phyloP scores from a whole-genome alignment of 92 coral and sea anemone species.

The Montipora capitata region DNA sequence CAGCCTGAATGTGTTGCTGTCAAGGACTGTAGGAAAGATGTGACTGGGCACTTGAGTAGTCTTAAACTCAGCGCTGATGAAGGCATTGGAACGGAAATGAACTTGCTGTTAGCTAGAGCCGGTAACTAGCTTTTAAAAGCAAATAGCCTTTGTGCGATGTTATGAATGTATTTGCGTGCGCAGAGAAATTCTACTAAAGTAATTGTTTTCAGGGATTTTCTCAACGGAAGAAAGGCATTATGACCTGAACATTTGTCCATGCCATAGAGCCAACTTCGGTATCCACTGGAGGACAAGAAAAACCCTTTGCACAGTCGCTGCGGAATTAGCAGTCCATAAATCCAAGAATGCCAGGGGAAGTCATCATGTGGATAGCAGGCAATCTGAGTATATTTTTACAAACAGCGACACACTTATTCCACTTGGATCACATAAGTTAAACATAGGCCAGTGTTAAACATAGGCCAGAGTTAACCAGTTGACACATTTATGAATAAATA shows the following conservation, averaged over 20 bases:
- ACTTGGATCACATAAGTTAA: constrained; percentile 20
- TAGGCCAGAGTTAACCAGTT: too few species aligned
- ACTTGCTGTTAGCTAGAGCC: neutral
- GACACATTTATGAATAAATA: too few species aligned
- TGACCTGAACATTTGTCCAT: constrained; percentile 22
- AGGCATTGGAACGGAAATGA: neutral
- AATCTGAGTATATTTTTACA: constrained; percentile 13
- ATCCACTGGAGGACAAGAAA: constrained; percentile 60
- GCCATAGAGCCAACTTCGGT: constrained; percentile 40
- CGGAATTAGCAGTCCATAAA: constrained; percentile 20
- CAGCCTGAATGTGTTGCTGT: neutral
- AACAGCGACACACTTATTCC: constrained; percentile 26
- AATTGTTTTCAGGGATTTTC: neutral
- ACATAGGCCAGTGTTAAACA: too few species aligned
- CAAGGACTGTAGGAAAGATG: neutral
- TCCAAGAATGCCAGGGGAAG: constrained; percentile 23
- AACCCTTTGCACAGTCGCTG: constrained; percentile 38
- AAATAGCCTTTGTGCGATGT: neutral
- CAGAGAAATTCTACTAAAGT: neutral
- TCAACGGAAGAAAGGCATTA: constrained; percentile 6
- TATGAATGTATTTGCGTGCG: neutral
- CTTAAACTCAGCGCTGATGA: neutral
- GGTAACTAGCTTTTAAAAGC: neutral
- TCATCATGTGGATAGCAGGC: constrained; percentile 27
- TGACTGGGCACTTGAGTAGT: neutral